A percentile compares a stretch with the other conserved stretches of the same genome.
Conservation (phyloP, 1,140 invertebrate species). For the Palaemon carinicauda region DNA sequence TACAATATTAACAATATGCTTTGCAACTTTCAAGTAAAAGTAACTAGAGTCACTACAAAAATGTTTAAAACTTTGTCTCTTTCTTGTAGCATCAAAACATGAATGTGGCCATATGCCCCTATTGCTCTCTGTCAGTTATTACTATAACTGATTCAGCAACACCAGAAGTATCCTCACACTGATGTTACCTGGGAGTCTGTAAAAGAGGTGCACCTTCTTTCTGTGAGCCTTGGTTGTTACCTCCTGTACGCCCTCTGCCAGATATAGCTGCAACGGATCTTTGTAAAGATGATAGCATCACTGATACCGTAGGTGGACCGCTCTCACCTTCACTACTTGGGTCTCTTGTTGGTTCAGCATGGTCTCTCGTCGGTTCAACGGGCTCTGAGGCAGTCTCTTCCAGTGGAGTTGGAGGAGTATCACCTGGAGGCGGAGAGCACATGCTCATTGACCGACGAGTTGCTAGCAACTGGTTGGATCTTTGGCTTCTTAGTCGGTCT, state of each 20-base stretch:
- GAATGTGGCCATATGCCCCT: background rate
- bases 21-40: too few relatives aligned
- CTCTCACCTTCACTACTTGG: conserved; percentile 9
- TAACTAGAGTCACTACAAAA: too few relatives aligned
- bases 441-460: conserved; percentile 49
- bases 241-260: conserved; percentile 1
- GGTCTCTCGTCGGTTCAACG: background rate
- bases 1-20: too few relatives aligned
- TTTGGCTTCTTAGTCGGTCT: conserved; percentile 37
- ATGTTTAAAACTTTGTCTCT: too few relatives aligned
- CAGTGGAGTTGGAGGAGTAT: background rate
- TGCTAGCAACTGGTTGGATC: background rate
- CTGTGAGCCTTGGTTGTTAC: conserved; percentile 16
- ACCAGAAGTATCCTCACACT: background rate
- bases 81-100: background rate
- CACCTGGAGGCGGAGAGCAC: conserved; percentile 42
- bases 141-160: background rate
- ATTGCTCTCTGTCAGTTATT: conserved; percentile 5
- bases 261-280: conserved; percentile 47
- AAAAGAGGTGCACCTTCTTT: conserved; percentile 48
- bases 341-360: background rate
- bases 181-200: conserved; percentile 45
- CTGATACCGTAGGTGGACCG: conserved; percentile 47
- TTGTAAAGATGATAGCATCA: conserved; percentile 53
- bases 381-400: background rate